A percentile compares a stretch with the other conserved stretches of the same genome.
phyloP scores from a whole-genome alignment of 2,113 vertebrate species.

The Oceanites oceanicus region DNA sequence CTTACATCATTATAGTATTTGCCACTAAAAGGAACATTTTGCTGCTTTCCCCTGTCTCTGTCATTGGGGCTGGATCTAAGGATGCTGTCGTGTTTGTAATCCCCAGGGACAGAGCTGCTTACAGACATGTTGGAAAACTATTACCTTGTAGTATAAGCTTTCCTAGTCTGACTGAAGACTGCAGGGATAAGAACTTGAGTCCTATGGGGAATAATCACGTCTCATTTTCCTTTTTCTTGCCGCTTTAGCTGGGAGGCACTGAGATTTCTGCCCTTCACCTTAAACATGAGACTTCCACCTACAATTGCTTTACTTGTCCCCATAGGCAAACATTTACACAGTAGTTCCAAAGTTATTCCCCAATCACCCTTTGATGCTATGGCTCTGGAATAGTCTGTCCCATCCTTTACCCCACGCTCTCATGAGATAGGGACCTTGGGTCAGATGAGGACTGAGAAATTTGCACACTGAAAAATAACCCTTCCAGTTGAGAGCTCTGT shows the following conservation, averaged over 20 bases:
- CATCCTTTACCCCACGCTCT: neutral
- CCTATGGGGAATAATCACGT: conserved; percentile 1
- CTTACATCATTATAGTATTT: conserved; percentile 10
- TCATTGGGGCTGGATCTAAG: conserved; percentile 3
- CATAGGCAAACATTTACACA: neutral
- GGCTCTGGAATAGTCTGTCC: neutral
- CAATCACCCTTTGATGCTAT: neutral
- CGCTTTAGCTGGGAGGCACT: neutral
- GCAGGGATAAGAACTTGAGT: neutral
- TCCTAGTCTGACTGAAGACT: neutral
- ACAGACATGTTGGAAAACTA: neutral
- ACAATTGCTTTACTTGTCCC: neutral
- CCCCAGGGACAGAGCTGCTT: neutral
- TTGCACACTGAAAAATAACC: neutral
- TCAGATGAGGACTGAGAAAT: neutral
- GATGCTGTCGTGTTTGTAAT: neutral
- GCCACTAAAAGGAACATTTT: conserved; percentile 20
- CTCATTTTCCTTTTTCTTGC: neutral
- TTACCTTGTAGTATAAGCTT: neutral
- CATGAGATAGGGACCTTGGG: neutral
- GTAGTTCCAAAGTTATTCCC: neutral
- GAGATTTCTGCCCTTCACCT: neutral
- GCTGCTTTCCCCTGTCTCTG: neutral
- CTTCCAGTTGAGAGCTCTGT: neutral
- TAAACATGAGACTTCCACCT: neutral